phyloP scores from a whole-genome alignment of 2,888 invertebrate species.

The Xestobium rufovillosum region DNA sequence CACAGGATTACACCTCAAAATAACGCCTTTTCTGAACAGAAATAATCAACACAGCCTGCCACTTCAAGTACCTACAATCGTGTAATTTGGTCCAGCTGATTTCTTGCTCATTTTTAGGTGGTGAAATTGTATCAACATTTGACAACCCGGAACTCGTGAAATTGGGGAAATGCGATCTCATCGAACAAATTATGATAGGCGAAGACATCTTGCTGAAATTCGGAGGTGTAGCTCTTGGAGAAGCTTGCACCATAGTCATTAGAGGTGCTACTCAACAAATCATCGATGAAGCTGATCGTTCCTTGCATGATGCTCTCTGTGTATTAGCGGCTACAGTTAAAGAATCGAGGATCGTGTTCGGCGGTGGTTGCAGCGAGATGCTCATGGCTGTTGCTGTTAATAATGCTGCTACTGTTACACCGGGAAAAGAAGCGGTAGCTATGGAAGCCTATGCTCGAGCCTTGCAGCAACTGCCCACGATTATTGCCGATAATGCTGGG shows the following conservation, averaged over 20 bases:
- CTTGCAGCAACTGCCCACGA: slow-evolving; percentile 82
- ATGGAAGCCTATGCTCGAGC: slow-evolving; percentile 93
- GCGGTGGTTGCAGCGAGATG: slow-evolving; percentile 89
- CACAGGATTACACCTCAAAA: too few relatives aligned
- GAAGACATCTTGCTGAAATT: slow-evolving; percentile 93
- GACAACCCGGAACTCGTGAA: slow-evolving; percentile 88
- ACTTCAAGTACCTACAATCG: too few relatives aligned
- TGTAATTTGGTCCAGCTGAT: too few relatives aligned
- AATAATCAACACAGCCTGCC: too few relatives aligned
- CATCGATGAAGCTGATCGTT: slow-evolving; percentile 96
- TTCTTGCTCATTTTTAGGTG: slow-evolving; percentile 50
- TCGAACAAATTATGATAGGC: slow-evolving; percentile 98
- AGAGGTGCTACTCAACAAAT: slow-evolving; percentile 98
- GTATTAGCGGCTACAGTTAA: slow-evolving; percentile 92
- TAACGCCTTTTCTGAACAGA: too few relatives aligned
- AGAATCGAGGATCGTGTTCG: slow-evolving; percentile 84
- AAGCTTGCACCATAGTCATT: slow-evolving; percentile 95
- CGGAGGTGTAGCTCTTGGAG: slow-evolving; percentile 88
- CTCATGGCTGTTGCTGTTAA: slow-evolving; percentile 93
- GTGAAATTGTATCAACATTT: slow-evolving; percentile 98
- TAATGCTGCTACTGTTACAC: slow-evolving; percentile 73
- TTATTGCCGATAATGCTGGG: slow-evolving; percentile 98
- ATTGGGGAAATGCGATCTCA: slow-evolving; percentile 87
- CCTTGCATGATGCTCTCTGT: slow-evolving; percentile 96
- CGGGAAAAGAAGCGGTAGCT: slow-evolving; percentile 96